phyloP scores from a whole-genome alignment of 2,888 invertebrate genomes.

The Linyphia triangularis region DNA sequence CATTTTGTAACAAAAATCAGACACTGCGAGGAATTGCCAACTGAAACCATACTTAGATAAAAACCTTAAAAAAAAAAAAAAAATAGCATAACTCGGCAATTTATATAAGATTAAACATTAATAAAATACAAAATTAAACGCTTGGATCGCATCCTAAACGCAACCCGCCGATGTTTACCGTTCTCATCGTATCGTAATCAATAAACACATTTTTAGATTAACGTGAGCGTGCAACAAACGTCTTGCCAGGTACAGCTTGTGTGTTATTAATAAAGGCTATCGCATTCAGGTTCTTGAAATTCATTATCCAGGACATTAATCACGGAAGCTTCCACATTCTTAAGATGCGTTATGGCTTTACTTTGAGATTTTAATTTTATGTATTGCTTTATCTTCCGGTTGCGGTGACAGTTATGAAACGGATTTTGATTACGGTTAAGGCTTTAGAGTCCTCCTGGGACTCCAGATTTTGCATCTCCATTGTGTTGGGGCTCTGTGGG shows the following conservation, averaged over 20 bases:
- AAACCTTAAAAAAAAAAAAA: too few species aligned
- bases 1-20: too few species aligned
- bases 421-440: not conserved
- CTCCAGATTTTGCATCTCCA: too few species aligned
- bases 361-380: conserved; percentile 37
- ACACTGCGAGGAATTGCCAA: too few species aligned
- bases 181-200: conserved; percentile 16
- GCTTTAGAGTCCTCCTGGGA: too few species aligned
- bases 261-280: conserved; percentile 50
- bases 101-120: too few species aligned
- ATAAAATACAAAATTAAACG: too few species aligned
- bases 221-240: conserved; percentile 14
- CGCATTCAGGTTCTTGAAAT: conserved; percentile 16
- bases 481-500: too few species aligned
- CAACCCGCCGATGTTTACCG: not conserved
- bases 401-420: conserved; percentile 19
- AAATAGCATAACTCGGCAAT: too few species aligned
- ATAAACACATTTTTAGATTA: conserved; percentile 41
- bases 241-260: conserved; percentile 34
- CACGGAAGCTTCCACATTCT: conserved; percentile 22
- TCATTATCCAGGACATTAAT: conserved; percentile 43
- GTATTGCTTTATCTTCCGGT: conserved; percentile 22
- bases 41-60: too few species aligned
- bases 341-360: not conserved
- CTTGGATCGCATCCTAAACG: too few species aligned